Conservation (phyloP, 2,113 vertebrate species). For the Ivindomyrus marchei region DNA sequence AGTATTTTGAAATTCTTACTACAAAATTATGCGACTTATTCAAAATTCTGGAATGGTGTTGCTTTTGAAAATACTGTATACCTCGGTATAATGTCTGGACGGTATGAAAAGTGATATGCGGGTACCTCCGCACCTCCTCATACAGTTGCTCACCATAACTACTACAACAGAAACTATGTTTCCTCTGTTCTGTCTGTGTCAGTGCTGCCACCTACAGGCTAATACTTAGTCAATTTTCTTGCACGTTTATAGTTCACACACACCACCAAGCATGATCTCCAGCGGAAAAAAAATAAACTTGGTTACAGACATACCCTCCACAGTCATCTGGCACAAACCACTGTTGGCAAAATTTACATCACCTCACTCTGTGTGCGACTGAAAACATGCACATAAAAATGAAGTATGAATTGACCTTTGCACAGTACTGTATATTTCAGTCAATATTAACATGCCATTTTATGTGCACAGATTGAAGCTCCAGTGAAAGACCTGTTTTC, state of each 20-base stretch:
- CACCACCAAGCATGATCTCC: background rate
- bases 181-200: background rate
- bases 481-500: background rate
- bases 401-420: background rate
- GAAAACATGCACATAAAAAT: background rate
- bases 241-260: background rate
- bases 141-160: background rate
- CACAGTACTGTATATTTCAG: background rate
- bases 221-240: background rate
- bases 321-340: background rate
- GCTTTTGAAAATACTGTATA: background rate
- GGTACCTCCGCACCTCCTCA: background rate
- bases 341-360: background rate
- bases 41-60: background rate
- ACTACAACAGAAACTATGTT: background rate
- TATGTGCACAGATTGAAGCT: background rate
- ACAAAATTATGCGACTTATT: background rate
- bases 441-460: background rate
- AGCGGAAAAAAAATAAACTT: background rate
- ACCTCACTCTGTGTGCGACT: no score
- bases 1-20: no score
- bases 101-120: background rate
- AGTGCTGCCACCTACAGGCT: background rate
- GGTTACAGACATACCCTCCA: background rate
- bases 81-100: background rate